Base-by-base conservation (phyloP, 2,113 vertebrate species). In the Pholis gunnellus region DNA sequence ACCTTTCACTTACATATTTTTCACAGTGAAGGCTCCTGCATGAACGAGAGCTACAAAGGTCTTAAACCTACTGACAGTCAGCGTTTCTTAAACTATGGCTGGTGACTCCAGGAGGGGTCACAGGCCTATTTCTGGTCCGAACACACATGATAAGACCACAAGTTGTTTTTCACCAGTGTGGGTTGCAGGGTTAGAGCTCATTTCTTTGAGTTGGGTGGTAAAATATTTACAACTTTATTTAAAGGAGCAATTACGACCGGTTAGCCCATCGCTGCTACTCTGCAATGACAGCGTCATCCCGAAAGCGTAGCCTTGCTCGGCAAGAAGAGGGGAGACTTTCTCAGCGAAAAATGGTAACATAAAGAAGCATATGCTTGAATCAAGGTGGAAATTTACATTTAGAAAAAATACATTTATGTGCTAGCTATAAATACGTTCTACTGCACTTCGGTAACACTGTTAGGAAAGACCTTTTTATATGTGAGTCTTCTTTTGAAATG, bases 71-170 rank as follows among this genome's bases (percentile, higher is more conserved):
- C 66, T 71, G 75, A 84, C 69, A 25, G 79, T 87, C 86, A 82
- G 84, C 71, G 7, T 77, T 88, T 88, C 63, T 70, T 66, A 74
- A 77, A 46, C 74, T 74, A 72, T 73, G 54, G 72, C 56, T 38
- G 42, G 48, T 83, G 87, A 91, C 77, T 81, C 29, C 50, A 36
- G 42, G 18, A 68, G 27, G 46, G 81, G 36, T 85, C 75, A 64
- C 42, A 18, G 46, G 57, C 46, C 87, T 90, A 90, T 88, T 90
- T 92, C 63, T 87, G 79, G 70, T 82, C 9, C 1, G 29, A 67
- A 78, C 79, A 63, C 76, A 81, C 56, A 82, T 2, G 63, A 60
- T 75, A 81, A 69, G 56, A 50, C 8, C 18, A 2, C 57, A 79
- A 61, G 67, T 75, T 71, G 42, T 67, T 79, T 70, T 79, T 75